Conservation (phyloP, 2,888 invertebrate genomes). For the Cantharis nigra region DNA sequence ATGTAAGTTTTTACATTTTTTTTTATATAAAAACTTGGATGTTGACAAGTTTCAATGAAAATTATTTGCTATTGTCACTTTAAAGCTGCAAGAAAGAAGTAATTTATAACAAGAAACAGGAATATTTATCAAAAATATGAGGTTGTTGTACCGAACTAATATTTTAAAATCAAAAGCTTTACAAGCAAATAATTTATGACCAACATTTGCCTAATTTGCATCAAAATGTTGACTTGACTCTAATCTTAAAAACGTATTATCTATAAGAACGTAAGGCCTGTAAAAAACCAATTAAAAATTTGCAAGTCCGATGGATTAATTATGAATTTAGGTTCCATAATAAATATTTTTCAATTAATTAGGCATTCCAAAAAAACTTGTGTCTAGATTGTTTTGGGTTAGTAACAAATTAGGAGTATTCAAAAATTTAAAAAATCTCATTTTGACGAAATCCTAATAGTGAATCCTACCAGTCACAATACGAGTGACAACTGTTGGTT, state of each 20-base stretch:
- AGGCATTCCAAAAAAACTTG: not conserved
- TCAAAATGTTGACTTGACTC: not conserved
- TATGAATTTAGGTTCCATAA: not conserved
- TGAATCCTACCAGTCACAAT: not conserved
- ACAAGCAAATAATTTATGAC: not conserved
- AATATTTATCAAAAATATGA: not conserved
- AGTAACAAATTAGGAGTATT: not conserved
- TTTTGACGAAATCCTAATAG: not conserved
- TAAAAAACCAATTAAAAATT: not conserved
- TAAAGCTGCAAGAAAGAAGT: not conserved
- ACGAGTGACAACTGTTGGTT: not conserved
- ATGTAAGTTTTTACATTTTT: constrained; percentile 50
- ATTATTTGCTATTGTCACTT: not conserved
- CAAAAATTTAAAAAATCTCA: not conserved
- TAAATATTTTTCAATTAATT: not conserved
- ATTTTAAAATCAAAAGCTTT: not conserved
- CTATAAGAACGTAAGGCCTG: not conserved
- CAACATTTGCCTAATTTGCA: not conserved
- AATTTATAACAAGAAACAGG: not conserved
- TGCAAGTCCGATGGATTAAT: not conserved
- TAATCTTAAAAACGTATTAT: not conserved
- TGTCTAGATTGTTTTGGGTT: not conserved
- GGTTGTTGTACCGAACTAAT: not conserved
- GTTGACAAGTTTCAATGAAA: not conserved
- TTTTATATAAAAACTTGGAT: not conserved